Conservation (phyloP, 2,888 invertebrate species). For the Stramonita haemastoma region DNA sequence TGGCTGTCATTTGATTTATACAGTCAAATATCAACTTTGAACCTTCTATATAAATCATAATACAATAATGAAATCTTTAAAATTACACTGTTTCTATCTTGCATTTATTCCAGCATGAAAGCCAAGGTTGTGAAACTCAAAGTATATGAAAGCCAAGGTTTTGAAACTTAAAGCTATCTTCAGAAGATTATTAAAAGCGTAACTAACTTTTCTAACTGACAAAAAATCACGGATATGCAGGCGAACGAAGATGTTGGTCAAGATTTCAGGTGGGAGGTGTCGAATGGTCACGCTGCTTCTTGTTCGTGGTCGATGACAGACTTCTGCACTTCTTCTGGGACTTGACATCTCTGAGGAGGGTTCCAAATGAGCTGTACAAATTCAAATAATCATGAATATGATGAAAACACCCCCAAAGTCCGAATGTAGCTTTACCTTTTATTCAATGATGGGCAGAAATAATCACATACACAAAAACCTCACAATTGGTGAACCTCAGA, state of each 20-base stretch:
- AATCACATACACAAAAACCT: neutral
- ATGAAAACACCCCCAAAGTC: too few species aligned
- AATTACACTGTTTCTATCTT: too few species aligned
- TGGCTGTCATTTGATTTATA: too few species aligned
- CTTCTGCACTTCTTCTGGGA: neutral
- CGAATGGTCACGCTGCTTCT: slow-evolving; percentile 67
- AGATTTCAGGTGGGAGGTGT: slow-evolving; percentile 72
- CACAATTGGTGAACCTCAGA: neutral
- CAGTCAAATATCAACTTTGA: too few species aligned
- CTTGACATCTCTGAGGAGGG: neutral
- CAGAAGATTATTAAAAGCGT: neutral
- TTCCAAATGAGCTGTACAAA: neutral
- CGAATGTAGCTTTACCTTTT: neutral
- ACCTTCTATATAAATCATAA: too few species aligned
- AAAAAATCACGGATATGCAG: slow-evolving; percentile 73
- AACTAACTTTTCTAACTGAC: slow-evolving; percentile 67
- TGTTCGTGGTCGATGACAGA: slow-evolving; percentile 39
- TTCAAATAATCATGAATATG: neutral
- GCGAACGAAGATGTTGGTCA: slow-evolving; percentile 66
- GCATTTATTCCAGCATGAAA: too few species aligned
- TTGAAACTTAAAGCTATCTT: neutral
- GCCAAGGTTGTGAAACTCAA: too few species aligned
- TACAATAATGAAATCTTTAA: too few species aligned
- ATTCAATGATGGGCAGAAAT: neutral
- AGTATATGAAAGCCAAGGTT: too few species aligned